phyloP scores from a whole-genome alignment of 2,113 vertebrate genomes.

The Tetrao urogallus region DNA sequence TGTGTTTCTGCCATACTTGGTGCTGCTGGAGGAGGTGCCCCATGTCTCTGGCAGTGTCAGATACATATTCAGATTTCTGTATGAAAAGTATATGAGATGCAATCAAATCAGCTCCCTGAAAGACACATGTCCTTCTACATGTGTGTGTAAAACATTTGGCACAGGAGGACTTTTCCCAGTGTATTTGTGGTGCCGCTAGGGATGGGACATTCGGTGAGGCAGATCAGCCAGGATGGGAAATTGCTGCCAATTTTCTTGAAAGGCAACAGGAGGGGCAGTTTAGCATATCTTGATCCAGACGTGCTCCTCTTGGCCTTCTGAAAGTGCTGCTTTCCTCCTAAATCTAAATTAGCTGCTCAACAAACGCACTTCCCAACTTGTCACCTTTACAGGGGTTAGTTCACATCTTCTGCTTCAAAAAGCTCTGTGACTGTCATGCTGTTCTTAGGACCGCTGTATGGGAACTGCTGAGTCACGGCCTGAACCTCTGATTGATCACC shows the following conservation, averaged over 20 bases:
- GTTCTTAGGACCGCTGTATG: background rate
- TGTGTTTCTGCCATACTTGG: background rate
- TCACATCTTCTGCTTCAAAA: background rate
- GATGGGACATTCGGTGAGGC: constrained; percentile 16
- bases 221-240: constrained; percentile 3
- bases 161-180: background rate
- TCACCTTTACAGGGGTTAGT: fast-evolving
- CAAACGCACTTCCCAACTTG: background rate
- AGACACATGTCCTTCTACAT: background rate
- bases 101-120: background rate
- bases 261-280: background rate
- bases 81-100: background rate
- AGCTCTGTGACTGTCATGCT: background rate
- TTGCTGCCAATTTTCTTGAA: background rate
- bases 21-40: background rate
- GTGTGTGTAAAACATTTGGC: constrained; percentile 47
- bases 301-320: background rate
- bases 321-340: background rate
- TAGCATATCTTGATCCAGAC: background rate
- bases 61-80: background rate
- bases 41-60: background rate
- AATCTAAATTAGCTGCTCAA: background rate
- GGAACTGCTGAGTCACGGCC: too few species aligned
- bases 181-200: constrained; percentile 21
- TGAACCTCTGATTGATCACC: too few species aligned